Percentiles rank a stretch among this genome's conserved stretches.
Evolutionary conservation across 2,797 vertebrate genomes (phyloP).

Genomic region (Cheirogaleus major): DNA sequence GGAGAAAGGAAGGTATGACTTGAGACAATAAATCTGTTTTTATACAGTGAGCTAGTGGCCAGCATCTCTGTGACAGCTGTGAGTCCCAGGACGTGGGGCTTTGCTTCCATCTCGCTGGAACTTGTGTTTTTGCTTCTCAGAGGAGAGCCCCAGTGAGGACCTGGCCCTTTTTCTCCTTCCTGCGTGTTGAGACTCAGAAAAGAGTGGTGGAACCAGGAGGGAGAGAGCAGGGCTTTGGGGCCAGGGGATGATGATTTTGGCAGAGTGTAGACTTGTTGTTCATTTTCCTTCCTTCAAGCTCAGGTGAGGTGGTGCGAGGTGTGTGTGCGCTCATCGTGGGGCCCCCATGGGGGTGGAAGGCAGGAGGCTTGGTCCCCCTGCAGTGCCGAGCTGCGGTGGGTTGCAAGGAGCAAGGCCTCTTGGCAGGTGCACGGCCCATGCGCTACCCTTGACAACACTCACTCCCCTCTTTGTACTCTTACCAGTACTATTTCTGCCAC

Average conservation of each 20-base stretch:
- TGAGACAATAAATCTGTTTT: neutral
- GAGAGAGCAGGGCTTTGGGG: neutral
- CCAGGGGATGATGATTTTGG: neutral
- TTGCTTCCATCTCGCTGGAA: neutral
- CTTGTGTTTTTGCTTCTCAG: neutral
- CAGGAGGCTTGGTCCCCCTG: neutral
- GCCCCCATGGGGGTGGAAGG: accelerated
- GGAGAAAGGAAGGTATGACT: neutral
- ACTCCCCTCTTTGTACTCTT: neutral
- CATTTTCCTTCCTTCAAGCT: neutral
- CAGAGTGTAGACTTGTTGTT: neutral
- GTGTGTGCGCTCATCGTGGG: neutral
- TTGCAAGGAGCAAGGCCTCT: neutral
- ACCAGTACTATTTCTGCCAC: neutral
- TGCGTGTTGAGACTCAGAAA: neutral
- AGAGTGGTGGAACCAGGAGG: neutral
- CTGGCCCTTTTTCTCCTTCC: neutral
- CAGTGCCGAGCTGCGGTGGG: neutral
- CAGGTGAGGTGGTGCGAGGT: neutral
- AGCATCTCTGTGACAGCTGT: neutral
- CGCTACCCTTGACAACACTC: neutral
- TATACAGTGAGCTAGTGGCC: neutral
- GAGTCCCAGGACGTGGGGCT: neutral
- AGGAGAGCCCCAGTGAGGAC: neutral
- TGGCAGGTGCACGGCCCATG: neutral